Percentiles rank a stretch among this genome's conserved stretches.
phyloP scores from a whole-genome alignment of 1,140 invertebrate species.

The Andrena cerasifolii region DNA sequence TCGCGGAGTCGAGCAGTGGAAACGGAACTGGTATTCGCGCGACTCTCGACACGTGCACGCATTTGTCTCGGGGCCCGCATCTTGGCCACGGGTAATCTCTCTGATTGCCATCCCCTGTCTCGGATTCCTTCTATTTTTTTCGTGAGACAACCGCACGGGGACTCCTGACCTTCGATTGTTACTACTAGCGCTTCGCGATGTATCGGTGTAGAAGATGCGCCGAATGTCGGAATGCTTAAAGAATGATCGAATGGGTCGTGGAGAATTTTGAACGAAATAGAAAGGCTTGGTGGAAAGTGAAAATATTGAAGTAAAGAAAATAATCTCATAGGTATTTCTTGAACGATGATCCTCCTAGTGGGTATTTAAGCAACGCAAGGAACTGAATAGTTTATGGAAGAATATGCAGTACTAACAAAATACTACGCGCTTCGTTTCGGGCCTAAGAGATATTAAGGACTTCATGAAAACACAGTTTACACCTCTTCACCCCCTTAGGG shows the following conservation, averaged over 20 bases:
- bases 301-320: too few species aligned
- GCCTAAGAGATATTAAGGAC: too few species aligned
- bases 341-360: too few species aligned
- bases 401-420: too few species aligned
- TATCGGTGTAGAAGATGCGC: not conserved
- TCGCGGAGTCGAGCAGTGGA: conserved; percentile 27
- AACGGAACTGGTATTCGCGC: conserved; percentile 12
- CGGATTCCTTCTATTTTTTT: conserved; percentile 14
- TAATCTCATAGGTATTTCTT: too few species aligned
- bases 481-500: too few species aligned
- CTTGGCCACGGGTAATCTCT: conserved; percentile 1
- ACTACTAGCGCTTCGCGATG: not conserved
- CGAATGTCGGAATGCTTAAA: not conserved
- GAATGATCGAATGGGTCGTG: not conserved
- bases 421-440: too few species aligned
- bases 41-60: conserved; percentile 32
- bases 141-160: not conserved
- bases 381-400: too few species aligned
- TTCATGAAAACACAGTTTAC: too few species aligned
- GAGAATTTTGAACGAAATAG: not conserved
- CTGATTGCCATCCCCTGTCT: conserved; percentile 16
- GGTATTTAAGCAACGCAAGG: too few species aligned
- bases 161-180: conserved; percentile 3
- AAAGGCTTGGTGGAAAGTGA: too few species aligned
- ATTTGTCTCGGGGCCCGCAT: conserved; percentile 25